Base-by-base conservation (phyloP, 2,113 vertebrate species). In the Podilymbus podiceps region DNA sequence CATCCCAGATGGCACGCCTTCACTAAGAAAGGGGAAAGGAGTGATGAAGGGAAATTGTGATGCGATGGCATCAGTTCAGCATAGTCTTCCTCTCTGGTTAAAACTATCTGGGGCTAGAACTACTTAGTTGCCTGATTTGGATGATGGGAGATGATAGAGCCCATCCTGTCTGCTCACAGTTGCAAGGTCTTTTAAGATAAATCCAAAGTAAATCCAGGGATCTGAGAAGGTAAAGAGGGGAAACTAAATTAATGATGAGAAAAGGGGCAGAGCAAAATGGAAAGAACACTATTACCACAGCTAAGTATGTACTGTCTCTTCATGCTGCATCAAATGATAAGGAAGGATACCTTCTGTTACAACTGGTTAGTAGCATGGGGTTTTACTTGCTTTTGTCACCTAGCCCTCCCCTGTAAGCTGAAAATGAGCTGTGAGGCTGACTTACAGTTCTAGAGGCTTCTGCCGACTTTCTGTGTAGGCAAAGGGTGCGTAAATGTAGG, bases 1-100 rank as follows among this genome's bases (percentile, higher is more conserved):
- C n/a, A 23, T 95, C 92, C 93, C 81, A 76, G 86, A 69, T 91
- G 60, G 85, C 23, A 16, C 4, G 2, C 66, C 77, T 91, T 88
- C 94, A 58, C 93, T 95, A 93, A 94, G 46, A 78, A 90, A 92
- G 23, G 42, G 20, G 18, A 73, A 78, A 67, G 24, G 40, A 85
- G n/a, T 72, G 73, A 69, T 82, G 27, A 72, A 81, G 40, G 35
- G 27, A 85, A 76, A 22, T n/a, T 0, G 0, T 64, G 47, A n/a
- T 16, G 17, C n/a, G 46, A 30, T 28, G n/a, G n/a, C 42, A 58
- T 38, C 2, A 3, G 31, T 53, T 89, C 20, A 85, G n/a, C 19
- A 1, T 31, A 46, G 33, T 38, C 62, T 64, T 84, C 9, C 31
- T 78, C 56, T 84, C 35, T 64, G 35, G 33, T 46, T 90, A 30